phyloP scores from a whole-genome alignment of 2,888 invertebrate genomes.

The Archips crataeganus region DNA sequence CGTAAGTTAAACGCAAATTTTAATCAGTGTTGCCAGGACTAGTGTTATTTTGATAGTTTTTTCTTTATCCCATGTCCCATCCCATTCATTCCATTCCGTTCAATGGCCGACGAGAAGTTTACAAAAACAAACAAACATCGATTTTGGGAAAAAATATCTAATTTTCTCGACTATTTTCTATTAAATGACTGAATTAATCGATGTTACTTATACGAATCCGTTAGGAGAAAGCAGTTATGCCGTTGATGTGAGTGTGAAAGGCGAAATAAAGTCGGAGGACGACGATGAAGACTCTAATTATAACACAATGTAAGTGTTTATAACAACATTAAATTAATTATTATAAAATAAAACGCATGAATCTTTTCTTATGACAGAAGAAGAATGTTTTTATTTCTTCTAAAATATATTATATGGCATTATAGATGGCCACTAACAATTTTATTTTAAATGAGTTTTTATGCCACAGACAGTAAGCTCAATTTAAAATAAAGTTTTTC shows the following conservation, averaged over 20 bases:
- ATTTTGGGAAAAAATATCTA: background rate
- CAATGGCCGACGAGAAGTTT: background rate
- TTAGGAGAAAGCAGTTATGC: constrained; percentile 54
- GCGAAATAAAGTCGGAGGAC: constrained; percentile 50
- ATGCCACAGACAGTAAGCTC: no score
- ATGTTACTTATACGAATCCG: constrained; percentile 45
- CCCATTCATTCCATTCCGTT: background rate
- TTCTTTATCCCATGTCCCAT: no score
- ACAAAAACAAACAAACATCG: background rate
- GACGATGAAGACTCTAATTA: constrained; percentile 47
- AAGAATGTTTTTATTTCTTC: no score
- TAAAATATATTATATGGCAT: no score
- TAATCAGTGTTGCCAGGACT: background rate
- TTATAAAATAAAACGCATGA: no score
- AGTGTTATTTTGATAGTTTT: background rate
- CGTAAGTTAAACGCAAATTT: background rate
- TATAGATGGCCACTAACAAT: no score
- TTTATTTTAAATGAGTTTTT: no score
- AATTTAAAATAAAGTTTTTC: background rate
- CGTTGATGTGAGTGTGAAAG: constrained; percentile 38
- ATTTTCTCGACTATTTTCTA: background rate
- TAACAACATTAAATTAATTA: no score
- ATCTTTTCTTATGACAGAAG: no score
- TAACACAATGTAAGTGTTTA: constrained; percentile 43
- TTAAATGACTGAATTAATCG: constrained; percentile 13